A percentile compares a stretch with the other conserved stretches of the same genome.
These are phyloP conservation scores for Palythoa caribaeorum DNA, from an alignment of 92 coral and sea anemone species.

Conservation along the genomic window DNA sequence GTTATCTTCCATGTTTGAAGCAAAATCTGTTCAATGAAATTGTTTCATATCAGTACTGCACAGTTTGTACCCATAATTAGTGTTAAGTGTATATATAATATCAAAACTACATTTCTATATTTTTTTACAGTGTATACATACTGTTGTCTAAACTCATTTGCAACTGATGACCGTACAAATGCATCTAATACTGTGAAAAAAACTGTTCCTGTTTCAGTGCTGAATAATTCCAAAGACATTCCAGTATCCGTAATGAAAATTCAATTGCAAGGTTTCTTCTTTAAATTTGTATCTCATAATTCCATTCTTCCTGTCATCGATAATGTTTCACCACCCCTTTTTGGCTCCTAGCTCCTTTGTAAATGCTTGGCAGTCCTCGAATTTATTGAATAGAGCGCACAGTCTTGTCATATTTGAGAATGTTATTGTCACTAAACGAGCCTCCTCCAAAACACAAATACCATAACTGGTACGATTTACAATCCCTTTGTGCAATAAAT, in stretches of 20 bases:
- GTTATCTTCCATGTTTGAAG: no score
- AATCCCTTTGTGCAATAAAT: slow-evolving; percentile 43
- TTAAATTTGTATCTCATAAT: slow-evolving; percentile 52
- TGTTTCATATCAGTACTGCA: slow-evolving; percentile 5
- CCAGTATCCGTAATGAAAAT: slow-evolving; percentile 52
- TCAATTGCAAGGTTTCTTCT: not conserved
- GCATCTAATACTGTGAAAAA: not conserved
- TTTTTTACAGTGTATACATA: slow-evolving; percentile 8
- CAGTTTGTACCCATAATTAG: slow-evolving; percentile 6
- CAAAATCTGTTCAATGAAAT: no score
- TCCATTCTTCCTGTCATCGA: slow-evolving; percentile 44
- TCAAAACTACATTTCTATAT: slow-evolving; percentile 13
- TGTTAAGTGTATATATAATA: slow-evolving; percentile 14
- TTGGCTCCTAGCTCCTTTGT: slow-evolving; percentile 49
- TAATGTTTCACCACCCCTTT: slow-evolving; percentile 49
- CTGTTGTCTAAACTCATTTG: not conserved
- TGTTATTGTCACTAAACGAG: slow-evolving; percentile 46
- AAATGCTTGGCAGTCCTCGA: slow-evolving; percentile 48
- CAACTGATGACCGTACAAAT: slow-evolving; percentile 11
- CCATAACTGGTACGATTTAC: slow-evolving; percentile 62
- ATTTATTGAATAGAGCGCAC: slow-evolving; percentile 43
- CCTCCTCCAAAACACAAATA: slow-evolving; percentile 45
- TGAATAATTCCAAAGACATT: slow-evolving; percentile 55
- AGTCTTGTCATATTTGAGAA: not conserved
- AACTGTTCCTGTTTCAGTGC: slow-evolving; percentile 38